Evolutionary conservation across 2,113 vertebrate genomes (phyloP).

Genomic region (Rutilus rutilus): DNA sequence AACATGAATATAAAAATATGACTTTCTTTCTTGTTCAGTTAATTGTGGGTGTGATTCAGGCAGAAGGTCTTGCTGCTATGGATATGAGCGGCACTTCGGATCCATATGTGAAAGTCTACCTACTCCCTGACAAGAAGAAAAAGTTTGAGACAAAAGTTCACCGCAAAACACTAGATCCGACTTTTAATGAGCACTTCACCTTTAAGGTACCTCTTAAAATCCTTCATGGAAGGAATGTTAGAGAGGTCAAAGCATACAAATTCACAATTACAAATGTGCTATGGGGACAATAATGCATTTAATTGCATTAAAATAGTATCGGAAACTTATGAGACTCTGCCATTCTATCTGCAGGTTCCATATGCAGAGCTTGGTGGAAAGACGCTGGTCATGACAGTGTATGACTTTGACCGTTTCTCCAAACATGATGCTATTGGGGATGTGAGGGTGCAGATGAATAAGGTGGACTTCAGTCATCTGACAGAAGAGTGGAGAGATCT

Average conservation of each 20-base stretch:
- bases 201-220: constrained; percentile 80
- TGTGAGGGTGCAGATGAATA: constrained; percentile 93
- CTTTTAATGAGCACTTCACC: constrained; percentile 85
- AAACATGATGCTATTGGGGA: constrained; percentile 96
- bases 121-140: constrained; percentile 89
- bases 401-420: constrained; percentile 90
- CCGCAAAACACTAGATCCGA: constrained; percentile 86
- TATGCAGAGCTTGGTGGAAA: constrained; percentile 94
- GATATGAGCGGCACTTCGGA: constrained; percentile 89
- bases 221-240: background rate
- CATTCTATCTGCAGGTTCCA: constrained; percentile 52
- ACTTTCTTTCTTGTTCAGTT: constrained; percentile 63
- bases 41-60: constrained; percentile 83
- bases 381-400: constrained; percentile 83
- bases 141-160: constrained; percentile 91
- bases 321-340: background rate
- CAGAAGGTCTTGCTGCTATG: constrained; percentile 84
- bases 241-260: background rate
- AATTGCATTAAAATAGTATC: background rate
- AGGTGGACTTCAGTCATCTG: constrained; percentile 93
- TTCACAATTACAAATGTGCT: background rate
- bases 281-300: background rate
- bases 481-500: constrained; percentile 96
- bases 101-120: constrained; percentile 87
- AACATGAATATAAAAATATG: background rate